Evolutionary conservation across 2,888 invertebrate species (phyloP), one percentile per base, ranked within the genome.

Genomic region (Rhingia campestris): DNA sequence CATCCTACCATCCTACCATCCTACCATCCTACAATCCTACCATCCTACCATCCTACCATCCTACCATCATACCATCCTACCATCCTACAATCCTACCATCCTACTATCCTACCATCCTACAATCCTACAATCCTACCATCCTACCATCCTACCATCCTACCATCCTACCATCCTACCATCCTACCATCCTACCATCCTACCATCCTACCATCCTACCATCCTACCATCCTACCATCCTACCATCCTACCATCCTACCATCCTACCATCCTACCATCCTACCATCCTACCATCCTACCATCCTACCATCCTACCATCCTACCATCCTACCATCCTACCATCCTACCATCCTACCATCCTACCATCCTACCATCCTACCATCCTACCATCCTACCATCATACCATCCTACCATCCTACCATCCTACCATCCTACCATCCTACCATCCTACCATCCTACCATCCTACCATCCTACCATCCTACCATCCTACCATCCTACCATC

Each of bases 281-380:
- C 14, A n/a, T 14, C 14, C 47, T 12, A 6, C 12, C 47, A 14
- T 14, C n/a, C 12, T 14, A n/a, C 12, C 47, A 47, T 47, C 47
- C 12, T 47, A n/a, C 6, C 14, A n/a, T 14, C 14, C 12, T 14
- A 7, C 30, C 53, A 12, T 10, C 30, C 32, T 10, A 30, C 32
- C 53, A 35, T 53, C 53, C 53, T 53, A 30, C 32, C 47, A 47
- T 47, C 47, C 47, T 47, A n/a, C 6, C 4, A 47, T 47, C 47
- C 47, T 47, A n/a, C 12, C 47, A 47, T 47, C 47, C 47, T 47
- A n/a, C 6, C 14, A n/a, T 14, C 14, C 47, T 14, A 6, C 47
- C 47, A 14, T 14, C n/a, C 12, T 14, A n/a, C 12, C 47, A 47
- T 47, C 47, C 47, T 47, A n/a, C 6, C 14, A n/a, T 14, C 14